Evolutionary conservation across 2,888 invertebrate species (phyloP), one percentile per base, ranked within the genome.

Genomic region (Nymphalis polychloros): DNA sequence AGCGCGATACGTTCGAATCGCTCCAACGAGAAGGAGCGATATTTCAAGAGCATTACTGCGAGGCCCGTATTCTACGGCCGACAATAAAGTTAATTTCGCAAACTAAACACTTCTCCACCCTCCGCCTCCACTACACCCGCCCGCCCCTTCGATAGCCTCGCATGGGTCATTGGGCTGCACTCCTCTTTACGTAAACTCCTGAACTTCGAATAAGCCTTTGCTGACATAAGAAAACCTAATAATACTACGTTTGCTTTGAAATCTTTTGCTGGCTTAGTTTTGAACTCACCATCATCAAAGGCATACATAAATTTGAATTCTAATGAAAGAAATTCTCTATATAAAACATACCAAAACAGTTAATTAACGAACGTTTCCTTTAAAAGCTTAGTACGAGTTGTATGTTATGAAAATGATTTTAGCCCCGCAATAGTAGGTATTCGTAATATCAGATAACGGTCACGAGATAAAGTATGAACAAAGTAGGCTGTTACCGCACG

Each of bases 61-160:
- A 71, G 73, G 61, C 66, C 69, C 73, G 72, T 69, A 67, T 68
- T 69, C 71, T 63, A 68, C 67, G 75, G 76, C 76, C 76, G 77
- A 84, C 85, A 85, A 85, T 85, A 82, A 84, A 85, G 81, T 86
- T 86, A 85, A 87, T 87, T 85, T 84, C 81, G 79, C 83, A 81
- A 81, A 78, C 81, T 83, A 82, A 84, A 84, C 83, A 83, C 79
- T 79, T 78, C 68, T 73, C 74, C 76, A 67, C 66, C 63, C 72
- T 50, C 67, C 23, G n/a, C 23, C 55, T 59, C 67, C 35, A 61
- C 64, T 52, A 46, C 46, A 47, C 47, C 20, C 48, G 13, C 48
- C 57, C 17, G 60, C 23, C 65, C 35, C 59, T 53, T 49, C 69
- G 65, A 68, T 64, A 59, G 68, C 70, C 70, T 63, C 63, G 63